These are phyloP conservation scores for Megastigmus dorsalis DNA, from an alignment of 2,888 invertebrate genomes.

Conservation along the genomic window DNA sequence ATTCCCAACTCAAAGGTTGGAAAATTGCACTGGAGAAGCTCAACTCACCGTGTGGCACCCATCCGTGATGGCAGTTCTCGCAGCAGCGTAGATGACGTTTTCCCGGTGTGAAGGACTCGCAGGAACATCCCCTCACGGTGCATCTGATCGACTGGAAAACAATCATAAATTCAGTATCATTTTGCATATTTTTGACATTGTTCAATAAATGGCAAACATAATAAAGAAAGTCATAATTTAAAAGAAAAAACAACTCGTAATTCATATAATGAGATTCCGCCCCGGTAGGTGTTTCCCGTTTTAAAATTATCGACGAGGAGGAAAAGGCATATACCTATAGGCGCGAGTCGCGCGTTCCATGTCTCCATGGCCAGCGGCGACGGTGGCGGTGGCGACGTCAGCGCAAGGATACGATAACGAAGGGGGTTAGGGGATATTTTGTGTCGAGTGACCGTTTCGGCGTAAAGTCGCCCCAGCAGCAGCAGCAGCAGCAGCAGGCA, in stretches of 20 bases:
- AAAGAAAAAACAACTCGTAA: too few species aligned
- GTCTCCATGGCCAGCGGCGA: conserved; percentile 42
- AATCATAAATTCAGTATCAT: conserved; percentile 19
- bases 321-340: too few species aligned
- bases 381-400: too few species aligned
- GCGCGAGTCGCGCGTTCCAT: not conserved
- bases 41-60: conserved; percentile 85
- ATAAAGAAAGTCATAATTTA: too few species aligned
- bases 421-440: conserved; percentile 63
- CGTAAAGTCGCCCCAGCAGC: conserved; percentile 69
- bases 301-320: conserved; percentile 40
- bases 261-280: conserved; percentile 19
- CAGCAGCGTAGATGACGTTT: conserved; percentile 81
- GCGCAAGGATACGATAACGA: conserved; percentile 38
- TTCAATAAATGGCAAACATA: too few species aligned
- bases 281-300: conserved; percentile 1
- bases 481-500: too few species aligned
- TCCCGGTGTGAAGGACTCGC: conserved; percentile 83
- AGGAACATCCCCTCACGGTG: conserved; percentile 80
- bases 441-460: conserved; percentile 71
- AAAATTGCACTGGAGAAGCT: too few species aligned
- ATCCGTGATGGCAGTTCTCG: conserved; percentile 83
- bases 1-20: too few species aligned
- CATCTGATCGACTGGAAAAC: conserved; percentile 80
- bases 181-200: too few species aligned